phyloP scores from a whole-genome alignment of 2,888 invertebrate species.

The Mimachlamys varia region DNA sequence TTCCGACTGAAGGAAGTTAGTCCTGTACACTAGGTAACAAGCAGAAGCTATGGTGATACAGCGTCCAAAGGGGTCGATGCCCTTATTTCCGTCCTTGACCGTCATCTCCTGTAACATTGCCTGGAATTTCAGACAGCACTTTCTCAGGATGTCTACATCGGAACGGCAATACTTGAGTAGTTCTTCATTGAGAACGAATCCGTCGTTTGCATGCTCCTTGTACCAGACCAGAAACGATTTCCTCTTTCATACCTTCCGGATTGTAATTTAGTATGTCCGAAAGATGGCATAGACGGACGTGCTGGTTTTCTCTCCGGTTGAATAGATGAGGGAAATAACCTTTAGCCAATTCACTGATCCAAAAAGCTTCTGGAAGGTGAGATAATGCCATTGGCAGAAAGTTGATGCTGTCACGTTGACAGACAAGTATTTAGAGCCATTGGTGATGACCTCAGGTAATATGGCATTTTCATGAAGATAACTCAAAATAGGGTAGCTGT shows the following conservation, averaged over 20 bases:
- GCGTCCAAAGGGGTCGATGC: constrained; percentile 53
- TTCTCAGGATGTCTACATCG: constrained; percentile 53
- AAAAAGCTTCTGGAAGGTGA: constrained; percentile 54
- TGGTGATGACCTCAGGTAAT: constrained; percentile 45
- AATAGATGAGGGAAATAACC: constrained; percentile 57
- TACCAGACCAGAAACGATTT: constrained; percentile 45
- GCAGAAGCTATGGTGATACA: constrained; percentile 57
- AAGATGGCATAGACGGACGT: constrained; percentile 37
- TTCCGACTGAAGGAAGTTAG: constrained; percentile 47
- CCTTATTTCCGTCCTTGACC: constrained; percentile 36
- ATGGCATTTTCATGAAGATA: constrained; percentile 46
- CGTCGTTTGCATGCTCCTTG: constrained; percentile 1
- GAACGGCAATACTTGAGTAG: constrained; percentile 50
- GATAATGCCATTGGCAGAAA: constrained; percentile 54
- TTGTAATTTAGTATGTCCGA: constrained; percentile 49
- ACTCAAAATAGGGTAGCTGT: constrained; percentile 42
- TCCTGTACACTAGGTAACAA: constrained; percentile 52
- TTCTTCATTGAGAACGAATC: constrained; percentile 1
- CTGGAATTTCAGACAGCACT: constrained; percentile 53
- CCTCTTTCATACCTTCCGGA: constrained; percentile 47
- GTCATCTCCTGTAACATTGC: constrained; percentile 49
- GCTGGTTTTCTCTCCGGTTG: constrained; percentile 54
- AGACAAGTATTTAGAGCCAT: constrained; percentile 43
- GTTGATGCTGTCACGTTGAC: constrained; percentile 41
- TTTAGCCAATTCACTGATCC: constrained; percentile 51